Percentiles rank a stretch among this genome's conserved stretches.
phyloP scores from a whole-genome alignment of 2,113 vertebrate genomes.

The Myrmecobius fasciatus region DNA sequence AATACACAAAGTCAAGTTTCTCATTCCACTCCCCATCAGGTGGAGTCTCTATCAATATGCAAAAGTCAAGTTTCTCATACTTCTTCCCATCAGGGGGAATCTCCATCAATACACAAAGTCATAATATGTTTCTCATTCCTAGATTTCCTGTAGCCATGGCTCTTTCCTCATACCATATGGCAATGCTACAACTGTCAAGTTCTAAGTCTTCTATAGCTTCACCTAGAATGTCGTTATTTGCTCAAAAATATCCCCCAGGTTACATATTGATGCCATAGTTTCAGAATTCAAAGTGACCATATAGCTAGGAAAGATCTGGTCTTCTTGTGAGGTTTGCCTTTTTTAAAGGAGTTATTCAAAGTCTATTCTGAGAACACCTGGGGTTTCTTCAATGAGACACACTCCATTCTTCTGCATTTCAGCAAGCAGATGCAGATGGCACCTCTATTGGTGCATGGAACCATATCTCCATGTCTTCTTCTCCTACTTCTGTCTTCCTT shows the following conservation, averaged over 20 bases:
- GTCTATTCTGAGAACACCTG: conserved; percentile 25
- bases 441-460: conserved; percentile 36
- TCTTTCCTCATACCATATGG: neutral
- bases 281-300: neutral
- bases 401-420: neutral
- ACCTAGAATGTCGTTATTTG: neutral
- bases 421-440: conserved; percentile 54
- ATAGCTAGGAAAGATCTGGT: conserved; percentile 21
- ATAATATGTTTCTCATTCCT: neutral
- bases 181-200: neutral
- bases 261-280: neutral
- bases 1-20: no score
- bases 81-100: no score
- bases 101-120: neutral
- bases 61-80: no score
- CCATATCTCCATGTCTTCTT: conserved; percentile 36
- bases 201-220: neutral
- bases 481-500: conserved; percentile 66
- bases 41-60: no score
- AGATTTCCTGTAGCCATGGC: neutral
- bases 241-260: neutral
- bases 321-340: neutral
- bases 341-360: conserved; percentile 16
- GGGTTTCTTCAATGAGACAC: neutral
- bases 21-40: no score